These are phyloP conservation scores for Prietella phreatophila DNA, from an alignment of 2,113 vertebrate species.

Conservation along the genomic window DNA sequence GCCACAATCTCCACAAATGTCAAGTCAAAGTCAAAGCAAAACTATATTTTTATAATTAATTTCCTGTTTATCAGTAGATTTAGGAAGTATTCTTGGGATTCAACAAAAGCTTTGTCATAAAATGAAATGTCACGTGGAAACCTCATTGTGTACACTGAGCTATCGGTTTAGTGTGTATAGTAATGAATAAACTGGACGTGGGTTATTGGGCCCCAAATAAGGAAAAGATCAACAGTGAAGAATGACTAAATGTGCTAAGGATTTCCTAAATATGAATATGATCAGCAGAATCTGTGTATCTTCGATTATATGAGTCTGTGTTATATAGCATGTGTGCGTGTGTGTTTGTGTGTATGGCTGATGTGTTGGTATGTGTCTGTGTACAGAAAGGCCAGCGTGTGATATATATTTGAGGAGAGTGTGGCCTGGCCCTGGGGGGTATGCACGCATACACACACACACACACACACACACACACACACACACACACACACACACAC, in stretches of 20 bases:
- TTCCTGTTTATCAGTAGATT: neutral
- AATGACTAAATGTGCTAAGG: neutral
- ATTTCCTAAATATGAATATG: neutral
- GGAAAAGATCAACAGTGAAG: neutral
- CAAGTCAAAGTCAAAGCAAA: neutral
- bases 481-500: neutral
- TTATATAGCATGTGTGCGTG: neutral
- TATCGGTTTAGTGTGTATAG: neutral
- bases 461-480: neutral
- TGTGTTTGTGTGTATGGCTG: neutral
- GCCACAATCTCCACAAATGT: neutral
- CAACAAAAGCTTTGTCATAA: neutral
- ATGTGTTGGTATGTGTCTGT: neutral
- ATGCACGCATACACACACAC: neutral
- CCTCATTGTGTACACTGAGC: neutral
- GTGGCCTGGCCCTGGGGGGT: neutral
- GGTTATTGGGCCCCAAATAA: neutral
- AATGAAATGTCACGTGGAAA: neutral
- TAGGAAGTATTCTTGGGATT: neutral
- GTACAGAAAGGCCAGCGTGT: neutral
- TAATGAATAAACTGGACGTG: neutral
- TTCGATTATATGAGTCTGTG: neutral
- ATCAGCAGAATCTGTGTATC: neutral
- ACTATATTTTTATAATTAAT: neutral
- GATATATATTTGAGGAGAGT: neutral